phyloP scores from a whole-genome alignment of 1,140 invertebrate species.

The Hyles vespertilio region DNA sequence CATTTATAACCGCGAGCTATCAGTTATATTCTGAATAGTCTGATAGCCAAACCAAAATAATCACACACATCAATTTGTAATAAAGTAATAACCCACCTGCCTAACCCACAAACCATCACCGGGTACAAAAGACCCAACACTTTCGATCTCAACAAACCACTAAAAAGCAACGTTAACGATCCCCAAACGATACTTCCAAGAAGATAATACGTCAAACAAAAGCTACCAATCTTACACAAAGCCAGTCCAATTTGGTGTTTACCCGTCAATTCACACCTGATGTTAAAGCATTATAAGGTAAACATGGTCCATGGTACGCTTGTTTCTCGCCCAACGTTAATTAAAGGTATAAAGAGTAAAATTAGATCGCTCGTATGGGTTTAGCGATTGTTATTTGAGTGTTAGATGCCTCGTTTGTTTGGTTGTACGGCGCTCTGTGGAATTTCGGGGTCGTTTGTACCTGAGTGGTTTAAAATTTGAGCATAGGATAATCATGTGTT shows the following conservation, averaged over 20 bases:
- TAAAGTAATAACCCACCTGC: too few species aligned
- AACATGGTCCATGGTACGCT: slow-evolving; percentile 26
- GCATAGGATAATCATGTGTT: not conserved
- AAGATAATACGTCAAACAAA: slow-evolving; percentile 31
- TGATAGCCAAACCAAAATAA: too few species aligned
- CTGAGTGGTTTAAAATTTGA: slow-evolving; percentile 2
- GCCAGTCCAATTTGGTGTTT: slow-evolving; percentile 40
- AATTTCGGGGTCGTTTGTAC: not conserved
- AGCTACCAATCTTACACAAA: slow-evolving; percentile 51
- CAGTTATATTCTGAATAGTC: too few species aligned
- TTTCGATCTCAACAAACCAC: too few species aligned
- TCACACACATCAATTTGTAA: too few species aligned
- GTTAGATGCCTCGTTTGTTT: slow-evolving; percentile 14
- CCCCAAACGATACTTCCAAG: slow-evolving; percentile 17
- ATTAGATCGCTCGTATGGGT: slow-evolving; percentile 34
- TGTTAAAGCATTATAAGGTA: slow-evolving; percentile 34
- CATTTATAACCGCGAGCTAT: too few species aligned
- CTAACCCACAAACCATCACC: too few species aligned
- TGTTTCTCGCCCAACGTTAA: slow-evolving; percentile 41
- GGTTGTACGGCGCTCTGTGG: not conserved
- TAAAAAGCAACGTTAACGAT: too few species aligned
- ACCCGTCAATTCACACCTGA: slow-evolving; percentile 30
- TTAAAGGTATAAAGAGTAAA: slow-evolving; percentile 50
- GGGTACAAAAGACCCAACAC: too few species aligned
- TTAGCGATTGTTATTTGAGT: slow-evolving; percentile 23